Conservation (phyloP, 2,113 vertebrate species). For the Puffinus mauretanicus region DNA sequence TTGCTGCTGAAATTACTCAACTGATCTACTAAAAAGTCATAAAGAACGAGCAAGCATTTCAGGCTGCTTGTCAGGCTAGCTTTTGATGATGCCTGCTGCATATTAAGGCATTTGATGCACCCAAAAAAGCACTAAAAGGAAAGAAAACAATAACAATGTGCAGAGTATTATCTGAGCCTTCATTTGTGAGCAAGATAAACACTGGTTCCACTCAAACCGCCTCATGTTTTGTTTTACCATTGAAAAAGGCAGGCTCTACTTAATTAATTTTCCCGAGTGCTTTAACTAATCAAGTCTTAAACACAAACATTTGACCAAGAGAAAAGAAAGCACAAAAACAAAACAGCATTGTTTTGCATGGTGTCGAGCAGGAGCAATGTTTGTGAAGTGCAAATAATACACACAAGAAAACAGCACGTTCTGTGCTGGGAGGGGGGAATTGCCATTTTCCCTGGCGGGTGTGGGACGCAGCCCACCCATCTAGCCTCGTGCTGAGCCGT, state of each 20-base stretch:
- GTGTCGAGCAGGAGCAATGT: background rate
- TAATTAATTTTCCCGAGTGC: background rate
- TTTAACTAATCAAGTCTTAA: slow-evolving; percentile 11
- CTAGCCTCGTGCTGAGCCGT: background rate
- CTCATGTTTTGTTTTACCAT: background rate
- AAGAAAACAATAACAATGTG: background rate
- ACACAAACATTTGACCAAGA: background rate
- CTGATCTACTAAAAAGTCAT: background rate
- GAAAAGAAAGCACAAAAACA: background rate
- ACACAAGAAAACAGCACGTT: background rate
- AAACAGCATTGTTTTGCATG: background rate
- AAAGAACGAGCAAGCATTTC: background rate
- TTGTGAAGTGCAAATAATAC: background rate
- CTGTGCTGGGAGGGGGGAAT: background rate
- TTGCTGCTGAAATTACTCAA: slow-evolving; percentile 18
- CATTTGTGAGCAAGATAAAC: background rate
- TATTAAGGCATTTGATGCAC: background rate
- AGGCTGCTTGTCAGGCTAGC: background rate
- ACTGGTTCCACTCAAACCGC: background rate
- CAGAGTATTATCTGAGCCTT: background rate
- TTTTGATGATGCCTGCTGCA: background rate
- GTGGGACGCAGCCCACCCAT: background rate
- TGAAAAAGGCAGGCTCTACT: background rate
- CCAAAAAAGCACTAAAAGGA: background rate
- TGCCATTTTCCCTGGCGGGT: accelerated